Evolutionary conservation across 2,888 invertebrate species (phyloP).

Genomic region (Odontomyia ornata): DNA sequence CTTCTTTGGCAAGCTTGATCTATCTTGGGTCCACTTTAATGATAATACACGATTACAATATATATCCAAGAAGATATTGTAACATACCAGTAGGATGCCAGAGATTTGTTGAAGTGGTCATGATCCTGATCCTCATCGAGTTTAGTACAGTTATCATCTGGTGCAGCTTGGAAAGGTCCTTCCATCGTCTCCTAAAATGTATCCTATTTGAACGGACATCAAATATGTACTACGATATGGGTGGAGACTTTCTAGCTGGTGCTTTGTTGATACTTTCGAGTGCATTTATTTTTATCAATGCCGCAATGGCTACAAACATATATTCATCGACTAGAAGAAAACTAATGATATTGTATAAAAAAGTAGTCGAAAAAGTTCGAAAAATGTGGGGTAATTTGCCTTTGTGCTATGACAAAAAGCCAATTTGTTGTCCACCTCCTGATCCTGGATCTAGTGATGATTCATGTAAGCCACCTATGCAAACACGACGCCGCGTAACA

Average conservation of each 20-base stretch:
- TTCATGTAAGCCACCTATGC: not conserved
- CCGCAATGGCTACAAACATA: conserved; percentile 38
- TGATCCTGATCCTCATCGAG: conserved; percentile 47
- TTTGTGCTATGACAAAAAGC: conserved; percentile 10
- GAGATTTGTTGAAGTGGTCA: conserved; percentile 46
- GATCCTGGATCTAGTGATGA: not conserved
- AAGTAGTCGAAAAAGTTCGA: conserved; percentile 14
- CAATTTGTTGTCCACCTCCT: not conserved
- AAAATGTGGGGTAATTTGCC: conserved; percentile 28
- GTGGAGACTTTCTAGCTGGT: conserved; percentile 49
- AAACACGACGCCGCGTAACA: not conserved
- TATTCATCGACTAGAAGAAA: conserved; percentile 14
- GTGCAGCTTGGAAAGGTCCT: conserved; percentile 46
- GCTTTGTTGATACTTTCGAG: conserved; percentile 45
- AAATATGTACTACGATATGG: conserved; percentile 50
- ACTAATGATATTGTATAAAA: not conserved
- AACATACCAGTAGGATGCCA: conserved; percentile 37
- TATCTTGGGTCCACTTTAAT: conserved; percentile 42
- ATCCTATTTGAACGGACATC: conserved; percentile 44
- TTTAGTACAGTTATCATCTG: conserved; percentile 47
- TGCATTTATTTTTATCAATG: conserved; percentile 45
- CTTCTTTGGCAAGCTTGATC: conserved; percentile 45
- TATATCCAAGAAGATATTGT: conserved; percentile 45
- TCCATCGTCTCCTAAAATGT: conserved; percentile 47
- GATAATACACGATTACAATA: conserved; percentile 41